A percentile compares a stretch with the other conserved stretches of the same genome.
Evolutionary conservation across 2,113 vertebrate genomes (phyloP).

Genomic region (Prinia subflava): DNA sequence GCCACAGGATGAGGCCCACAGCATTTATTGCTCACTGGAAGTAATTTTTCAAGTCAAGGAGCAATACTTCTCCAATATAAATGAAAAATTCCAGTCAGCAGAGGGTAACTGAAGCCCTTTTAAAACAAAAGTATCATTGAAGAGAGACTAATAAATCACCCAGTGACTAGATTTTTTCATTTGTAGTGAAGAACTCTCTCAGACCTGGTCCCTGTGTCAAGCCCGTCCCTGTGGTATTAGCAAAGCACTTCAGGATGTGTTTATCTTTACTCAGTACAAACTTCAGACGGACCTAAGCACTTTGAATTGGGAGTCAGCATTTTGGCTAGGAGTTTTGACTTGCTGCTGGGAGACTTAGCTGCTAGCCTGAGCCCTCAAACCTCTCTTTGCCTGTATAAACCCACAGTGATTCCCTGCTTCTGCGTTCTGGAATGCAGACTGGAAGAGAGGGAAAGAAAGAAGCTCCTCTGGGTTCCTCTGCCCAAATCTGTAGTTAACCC

Average conservation of each 20-base stretch:
- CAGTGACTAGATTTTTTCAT: background rate
- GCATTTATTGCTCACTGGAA: conserved; percentile 22
- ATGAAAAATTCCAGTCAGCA: conserved; percentile 45
- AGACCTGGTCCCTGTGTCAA: background rate
- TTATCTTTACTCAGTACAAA: background rate
- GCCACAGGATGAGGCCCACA: background rate
- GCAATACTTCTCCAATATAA: conserved; percentile 31
- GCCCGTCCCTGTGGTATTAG: background rate
- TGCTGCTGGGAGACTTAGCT: background rate
- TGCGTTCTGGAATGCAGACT: background rate
- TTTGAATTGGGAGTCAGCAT: background rate
- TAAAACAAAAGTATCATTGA: conserved; percentile 30
- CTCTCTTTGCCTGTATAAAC: background rate
- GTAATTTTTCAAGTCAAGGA: conserved; percentile 50
- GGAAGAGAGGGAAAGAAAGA: background rate
- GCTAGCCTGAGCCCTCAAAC: background rate
- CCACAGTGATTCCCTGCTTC: background rate
- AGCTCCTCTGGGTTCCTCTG: background rate
- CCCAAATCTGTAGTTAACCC: background rate
- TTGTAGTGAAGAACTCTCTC: background rate
- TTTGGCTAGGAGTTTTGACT: background rate
- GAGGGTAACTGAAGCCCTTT: conserved; percentile 22
- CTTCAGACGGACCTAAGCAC: background rate
- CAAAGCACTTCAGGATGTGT: background rate
- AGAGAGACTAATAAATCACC: conserved; percentile 20